Evolutionary conservation across 2,113 vertebrate species (phyloP).

Genomic region (Limanda limanda): DNA sequence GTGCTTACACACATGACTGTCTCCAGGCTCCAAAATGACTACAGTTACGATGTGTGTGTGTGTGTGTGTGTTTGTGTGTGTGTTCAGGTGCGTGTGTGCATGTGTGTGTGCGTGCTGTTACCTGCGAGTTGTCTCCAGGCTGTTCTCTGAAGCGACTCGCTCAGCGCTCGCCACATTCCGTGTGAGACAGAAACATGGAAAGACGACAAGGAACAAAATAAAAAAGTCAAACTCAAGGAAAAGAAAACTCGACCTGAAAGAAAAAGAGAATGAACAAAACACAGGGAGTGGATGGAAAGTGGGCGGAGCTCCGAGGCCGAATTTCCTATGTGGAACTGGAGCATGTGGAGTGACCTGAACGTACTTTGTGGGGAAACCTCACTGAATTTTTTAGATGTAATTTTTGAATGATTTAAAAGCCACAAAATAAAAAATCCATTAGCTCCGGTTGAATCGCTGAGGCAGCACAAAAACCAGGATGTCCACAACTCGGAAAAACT

Average conservation of each 20-base stretch:
- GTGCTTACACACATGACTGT: too few species aligned
- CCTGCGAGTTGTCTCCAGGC: slow-evolving; percentile 42
- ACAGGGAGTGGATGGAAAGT: background rate
- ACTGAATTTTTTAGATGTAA: background rate
- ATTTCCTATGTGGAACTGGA: background rate
- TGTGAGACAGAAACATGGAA: slow-evolving; percentile 18
- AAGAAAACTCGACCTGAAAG: background rate
- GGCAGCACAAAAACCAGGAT: too few species aligned
- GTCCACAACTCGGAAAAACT: background rate
- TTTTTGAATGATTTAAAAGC: background rate
- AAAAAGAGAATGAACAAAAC: too few species aligned
- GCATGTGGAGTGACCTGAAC: background rate
- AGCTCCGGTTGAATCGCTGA: background rate
- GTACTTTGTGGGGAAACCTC: background rate
- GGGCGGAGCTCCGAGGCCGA: background rate
- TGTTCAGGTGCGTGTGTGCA: background rate
- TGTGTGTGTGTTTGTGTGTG: slow-evolving; percentile 20
- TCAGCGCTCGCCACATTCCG: slow-evolving; percentile 11
- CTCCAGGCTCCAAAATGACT: too few species aligned
- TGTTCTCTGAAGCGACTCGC: slow-evolving; percentile 34
- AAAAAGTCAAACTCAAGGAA: background rate
- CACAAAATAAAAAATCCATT: background rate
- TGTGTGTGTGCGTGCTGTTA: slow-evolving; percentile 2
- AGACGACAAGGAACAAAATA: slow-evolving; percentile 2
- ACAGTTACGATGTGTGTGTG: background rate